Percentiles rank a stretch among this genome's conserved stretches.
Evolutionary conservation across 1,140 invertebrate genomes (phyloP).

Genomic region (Apis dorsata): DNA sequence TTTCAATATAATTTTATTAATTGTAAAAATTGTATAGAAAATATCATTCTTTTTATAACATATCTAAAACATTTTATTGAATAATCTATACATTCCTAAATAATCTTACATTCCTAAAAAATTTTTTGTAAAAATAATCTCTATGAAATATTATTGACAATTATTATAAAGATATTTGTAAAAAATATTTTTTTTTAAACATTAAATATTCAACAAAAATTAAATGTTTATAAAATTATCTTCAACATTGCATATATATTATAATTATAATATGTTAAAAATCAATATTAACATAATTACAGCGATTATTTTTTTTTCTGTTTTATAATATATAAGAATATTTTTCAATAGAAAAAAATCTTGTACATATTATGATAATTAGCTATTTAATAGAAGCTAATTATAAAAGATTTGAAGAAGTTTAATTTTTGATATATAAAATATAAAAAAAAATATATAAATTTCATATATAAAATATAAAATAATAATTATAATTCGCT

Average conservation of each 20-base stretch:
- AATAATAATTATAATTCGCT: neutral
- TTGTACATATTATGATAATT: neutral
- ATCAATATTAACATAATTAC: neutral
- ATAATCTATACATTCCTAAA: neutral
- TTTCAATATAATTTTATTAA: constrained; percentile 6
- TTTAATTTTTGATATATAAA: neutral
- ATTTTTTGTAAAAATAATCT: neutral
- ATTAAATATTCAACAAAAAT: neutral
- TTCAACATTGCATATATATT: neutral
- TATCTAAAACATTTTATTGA: neutral
- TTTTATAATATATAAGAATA: neutral
- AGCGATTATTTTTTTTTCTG: too few species aligned
- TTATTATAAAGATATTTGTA: neutral
- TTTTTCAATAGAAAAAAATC: too few species aligned
- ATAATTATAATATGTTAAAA: neutral
- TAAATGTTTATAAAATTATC: neutral
- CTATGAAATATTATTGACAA: neutral
- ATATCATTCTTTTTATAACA: constrained; percentile 3
- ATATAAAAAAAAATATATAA: neutral
- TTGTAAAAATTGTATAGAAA: constrained; percentile 28
- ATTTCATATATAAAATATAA: neutral
- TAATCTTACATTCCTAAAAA: neutral
- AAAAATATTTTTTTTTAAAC: neutral
- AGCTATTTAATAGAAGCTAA: neutral
- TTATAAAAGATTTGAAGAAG: neutral